A percentile compares a stretch with the other conserved stretches of the same genome.
Conservation (phyloP, 1,140 invertebrate genomes). For the Drosophila melanogaster region Release_6_plus_ISO1_MT NT_033777.3:16784501-16785000, state of each 20-base stretch:
- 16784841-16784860: conserved; percentile 6
- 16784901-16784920: neutral
- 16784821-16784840: neutral
- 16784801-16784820: neutral
- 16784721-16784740: no score
- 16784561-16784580: conserved; percentile 33
- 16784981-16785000: neutral
- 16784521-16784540: conserved; percentile 36
- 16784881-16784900: conserved; percentile 13
- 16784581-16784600: conserved; percentile 10
- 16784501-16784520: conserved; percentile 31
- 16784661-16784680: no score
- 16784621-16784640: neutral
- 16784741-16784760: no score
- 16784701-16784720: neutral
- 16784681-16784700: no score
- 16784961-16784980: conserved; percentile 20
- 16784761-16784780: no score
- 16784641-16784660: no score
- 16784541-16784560: conserved; percentile 40
- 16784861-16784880: conserved; percentile 2
- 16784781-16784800: no score
- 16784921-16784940: conserved; percentile 25
- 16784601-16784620: conserved; percentile 9
- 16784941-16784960: conserved; percentile 42